A percentile compares a stretch with the other conserved stretches of the same genome.
These are phyloP conservation scores for Podarcis muralis DNA, from an alignment of 2,113 vertebrate species.

Conservation along the genomic window DNA sequence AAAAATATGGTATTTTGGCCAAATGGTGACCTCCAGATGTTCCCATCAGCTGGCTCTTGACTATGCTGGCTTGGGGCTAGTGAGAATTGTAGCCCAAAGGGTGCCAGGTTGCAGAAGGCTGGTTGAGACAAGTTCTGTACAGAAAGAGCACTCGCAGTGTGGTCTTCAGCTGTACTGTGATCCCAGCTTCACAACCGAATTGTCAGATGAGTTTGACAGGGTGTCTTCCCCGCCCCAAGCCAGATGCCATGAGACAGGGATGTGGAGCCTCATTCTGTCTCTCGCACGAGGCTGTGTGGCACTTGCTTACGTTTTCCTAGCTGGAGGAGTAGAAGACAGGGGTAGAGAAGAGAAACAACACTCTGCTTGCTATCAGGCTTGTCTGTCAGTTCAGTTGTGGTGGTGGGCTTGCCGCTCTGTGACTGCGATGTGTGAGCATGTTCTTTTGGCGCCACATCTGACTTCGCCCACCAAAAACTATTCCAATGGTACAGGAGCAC, in stretches of 20 bases:
- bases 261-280: not conserved
- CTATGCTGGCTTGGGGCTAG: too few relatives aligned
- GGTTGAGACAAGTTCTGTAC: not conserved
- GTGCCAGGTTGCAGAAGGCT: too few relatives aligned
- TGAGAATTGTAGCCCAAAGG: too few relatives aligned
- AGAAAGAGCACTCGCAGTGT: not conserved
- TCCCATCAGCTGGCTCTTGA: too few relatives aligned
- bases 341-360: not conserved
- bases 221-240: too few relatives aligned
- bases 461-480: not conserved
- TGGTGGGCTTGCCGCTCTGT: not conserved
- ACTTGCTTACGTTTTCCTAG: not conserved
- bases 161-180: not conserved
- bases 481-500: constrained; percentile 17
- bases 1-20: too few relatives aligned
- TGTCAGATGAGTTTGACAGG: not conserved
- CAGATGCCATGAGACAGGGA: not conserved
- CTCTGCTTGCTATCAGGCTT: not conserved
- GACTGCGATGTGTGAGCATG: not conserved
- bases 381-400: not conserved
- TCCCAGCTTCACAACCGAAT: not conserved
- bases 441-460: not conserved
- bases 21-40: not conserved
- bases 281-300: not conserved
- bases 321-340: not conserved